Evolutionary conservation across 2,113 vertebrate genomes (phyloP), one percentile per base, ranked within the genome.

Genomic region (Chamaetylas fuelleborni): DNA sequence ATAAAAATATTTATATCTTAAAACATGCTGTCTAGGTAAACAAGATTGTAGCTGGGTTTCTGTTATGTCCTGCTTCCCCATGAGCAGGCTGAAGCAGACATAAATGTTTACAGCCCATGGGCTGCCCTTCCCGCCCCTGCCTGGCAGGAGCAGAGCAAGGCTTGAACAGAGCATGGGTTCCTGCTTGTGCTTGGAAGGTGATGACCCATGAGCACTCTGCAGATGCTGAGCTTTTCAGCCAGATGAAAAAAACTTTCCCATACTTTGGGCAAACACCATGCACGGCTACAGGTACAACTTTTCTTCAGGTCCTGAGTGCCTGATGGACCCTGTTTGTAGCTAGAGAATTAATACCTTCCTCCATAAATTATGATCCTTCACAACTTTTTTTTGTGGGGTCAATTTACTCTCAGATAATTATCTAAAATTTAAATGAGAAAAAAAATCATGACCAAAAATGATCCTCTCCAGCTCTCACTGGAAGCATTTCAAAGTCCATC

Each of bases 1-100:
- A 95, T 48, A 53, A 85, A 91, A 92, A 87, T 87, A 93, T 87
- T 91, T 95, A 4, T 87, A 42, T 62, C 74, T 90, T 77, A 58
- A 80, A 90, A 91, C 14, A 77, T 19, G 23, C 60, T 89, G 66
- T 69, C 45, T 19, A 57, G 42, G 38, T 95, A 92, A 96, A 88
- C 87, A 90, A 70, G 78, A 80, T 11, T 36, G 53, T 77, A 65
- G 60, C 67, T 29, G 19, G n/a, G 48, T 34, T 65, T 76, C 66
- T 85, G 61, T 65, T 82, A 87, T 10, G 70, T 92, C 74, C 87
- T 50, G 42, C 62, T 85, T 79, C 83, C 53, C 70, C 65, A 36
- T 2, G 47, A 1, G 4, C 66, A 90, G 66, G 50, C 73, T 82
- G 81, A 72, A 72, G 86, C n/a, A 94, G 91, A 92, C n/a, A 57